These are phyloP conservation scores for Thunnus maccoyii DNA, from an alignment of 2,113 vertebrate genomes.

Conservation along the genomic window DNA sequence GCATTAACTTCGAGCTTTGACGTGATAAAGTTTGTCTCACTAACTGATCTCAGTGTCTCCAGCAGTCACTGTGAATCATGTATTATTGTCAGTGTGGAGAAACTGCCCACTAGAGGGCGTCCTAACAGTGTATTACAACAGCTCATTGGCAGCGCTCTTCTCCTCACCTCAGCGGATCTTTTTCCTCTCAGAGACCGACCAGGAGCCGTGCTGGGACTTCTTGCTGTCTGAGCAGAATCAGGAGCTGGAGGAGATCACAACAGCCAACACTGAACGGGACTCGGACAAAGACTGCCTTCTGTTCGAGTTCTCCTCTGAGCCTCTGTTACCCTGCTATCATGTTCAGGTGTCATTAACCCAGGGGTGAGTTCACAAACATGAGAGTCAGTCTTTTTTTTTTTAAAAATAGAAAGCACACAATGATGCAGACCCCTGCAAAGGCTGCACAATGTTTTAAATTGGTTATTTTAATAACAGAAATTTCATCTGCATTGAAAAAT, in stretches of 20 bases:
- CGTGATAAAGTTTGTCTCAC: background rate
- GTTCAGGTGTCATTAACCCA: conserved; percentile 94
- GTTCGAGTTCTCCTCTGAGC: conserved; percentile 97
- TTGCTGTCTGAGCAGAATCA: conserved; percentile 89
- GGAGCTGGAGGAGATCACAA: conserved; percentile 86
- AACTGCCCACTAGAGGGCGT: conserved; percentile 73
- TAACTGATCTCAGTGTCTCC: background rate
- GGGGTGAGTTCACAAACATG: conserved; percentile 87
- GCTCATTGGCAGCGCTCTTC: conserved; percentile 9
- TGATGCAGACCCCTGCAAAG: background rate
- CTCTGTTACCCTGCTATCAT: conserved; percentile 95
- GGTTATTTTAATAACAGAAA: no score
- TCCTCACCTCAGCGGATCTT: conserved; percentile 41
- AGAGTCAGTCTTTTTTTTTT: no score
- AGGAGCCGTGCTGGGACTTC: conserved; percentile 91
- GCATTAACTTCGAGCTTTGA: conserved; percentile 3
- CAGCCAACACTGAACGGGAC: conserved; percentile 87
- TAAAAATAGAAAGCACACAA: background rate
- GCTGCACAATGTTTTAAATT: background rate
- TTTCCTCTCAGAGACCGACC: conserved; percentile 88
- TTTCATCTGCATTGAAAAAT: background rate
- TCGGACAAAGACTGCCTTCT: conserved; percentile 89
- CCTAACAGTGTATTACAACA: background rate
- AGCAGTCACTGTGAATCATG: background rate
- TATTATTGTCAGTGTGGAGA: background rate